phyloP scores from a whole-genome alignment of 2,113 vertebrate species.

The Piprites chloris region DNA sequence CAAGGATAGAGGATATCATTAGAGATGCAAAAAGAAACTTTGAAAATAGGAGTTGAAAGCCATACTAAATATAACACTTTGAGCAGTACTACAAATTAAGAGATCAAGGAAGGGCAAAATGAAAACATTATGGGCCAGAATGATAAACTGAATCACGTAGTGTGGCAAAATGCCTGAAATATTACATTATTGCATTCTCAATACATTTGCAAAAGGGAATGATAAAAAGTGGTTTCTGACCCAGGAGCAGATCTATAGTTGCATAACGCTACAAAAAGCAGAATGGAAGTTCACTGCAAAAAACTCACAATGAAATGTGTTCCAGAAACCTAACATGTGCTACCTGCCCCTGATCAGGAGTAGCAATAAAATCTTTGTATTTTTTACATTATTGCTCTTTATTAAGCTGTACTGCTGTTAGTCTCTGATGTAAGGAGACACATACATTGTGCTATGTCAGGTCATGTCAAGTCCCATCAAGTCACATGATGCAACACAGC shows the following conservation, averaged over 20 bases:
- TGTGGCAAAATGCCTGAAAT: conserved; percentile 4
- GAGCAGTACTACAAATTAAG: conserved; percentile 26
- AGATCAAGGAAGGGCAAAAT: conserved; percentile 37
- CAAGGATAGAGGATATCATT: not conserved
- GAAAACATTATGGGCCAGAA: not conserved
- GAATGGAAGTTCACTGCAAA: not conserved
- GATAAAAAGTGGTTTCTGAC: not conserved
- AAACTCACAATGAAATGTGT: not conserved
- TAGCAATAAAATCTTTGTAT: not conserved
- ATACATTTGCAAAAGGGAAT: not conserved
- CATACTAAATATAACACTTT: not conserved
- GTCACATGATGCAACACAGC: not conserved
- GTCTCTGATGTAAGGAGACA: conserved; percentile 57
- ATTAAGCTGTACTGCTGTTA: not conserved
- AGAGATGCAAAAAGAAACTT: conserved; percentile 27
- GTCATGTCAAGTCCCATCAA: conserved; percentile 52
- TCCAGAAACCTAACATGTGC: not conserved
- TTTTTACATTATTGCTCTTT: conserved; percentile 8
- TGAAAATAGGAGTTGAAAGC: conserved; percentile 24
- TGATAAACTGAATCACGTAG: conserved; percentile 29
- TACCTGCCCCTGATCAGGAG: not conserved
- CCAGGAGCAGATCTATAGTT: not conserved
- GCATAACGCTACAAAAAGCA: not conserved
- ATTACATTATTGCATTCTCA: not conserved
- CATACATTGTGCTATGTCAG: conserved; percentile 48